Percentiles rank a stretch among this genome's conserved stretches.
These are phyloP conservation scores for Ailurus styani DNA, from an alignment of 2,113 vertebrate species.

Conservation along the genomic window DNA sequence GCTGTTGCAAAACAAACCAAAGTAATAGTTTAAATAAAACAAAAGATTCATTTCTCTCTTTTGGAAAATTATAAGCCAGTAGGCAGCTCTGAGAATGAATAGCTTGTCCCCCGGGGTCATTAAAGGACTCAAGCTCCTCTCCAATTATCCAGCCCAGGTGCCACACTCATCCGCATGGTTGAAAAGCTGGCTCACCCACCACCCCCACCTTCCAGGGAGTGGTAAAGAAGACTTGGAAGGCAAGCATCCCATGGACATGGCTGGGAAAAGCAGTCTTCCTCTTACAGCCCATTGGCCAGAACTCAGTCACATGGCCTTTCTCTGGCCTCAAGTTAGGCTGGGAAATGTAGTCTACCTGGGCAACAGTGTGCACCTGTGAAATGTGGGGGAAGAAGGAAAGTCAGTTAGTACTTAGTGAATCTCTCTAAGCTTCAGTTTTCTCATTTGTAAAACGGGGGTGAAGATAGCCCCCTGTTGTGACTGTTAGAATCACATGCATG, in stretches of 20 bases:
- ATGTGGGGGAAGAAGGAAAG: background rate
- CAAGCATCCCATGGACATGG: background rate
- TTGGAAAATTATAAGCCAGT: background rate
- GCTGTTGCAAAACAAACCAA: background rate
- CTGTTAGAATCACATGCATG: background rate
- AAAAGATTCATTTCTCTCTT: background rate
- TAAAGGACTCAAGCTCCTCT: background rate
- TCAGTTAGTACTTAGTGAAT: background rate
- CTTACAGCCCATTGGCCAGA: background rate
- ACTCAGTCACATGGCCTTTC: background rate
- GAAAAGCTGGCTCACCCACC: background rate
- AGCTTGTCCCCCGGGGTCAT: background rate
- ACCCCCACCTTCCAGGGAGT: background rate
- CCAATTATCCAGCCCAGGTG: background rate
- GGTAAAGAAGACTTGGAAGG: background rate
- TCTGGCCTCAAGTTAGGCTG: background rate
- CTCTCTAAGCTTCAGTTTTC: background rate
- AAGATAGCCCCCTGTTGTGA: background rate
- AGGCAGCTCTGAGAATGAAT: background rate
- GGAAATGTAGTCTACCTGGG: background rate
- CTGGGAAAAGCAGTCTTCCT: background rate
- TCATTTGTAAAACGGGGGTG: background rate
- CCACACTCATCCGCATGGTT: background rate
- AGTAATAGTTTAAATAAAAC: background rate
- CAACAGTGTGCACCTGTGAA: background rate